Conservation (phyloP, 2,888 invertebrate genomes). For the Ptilodon capucinus region DNA sequence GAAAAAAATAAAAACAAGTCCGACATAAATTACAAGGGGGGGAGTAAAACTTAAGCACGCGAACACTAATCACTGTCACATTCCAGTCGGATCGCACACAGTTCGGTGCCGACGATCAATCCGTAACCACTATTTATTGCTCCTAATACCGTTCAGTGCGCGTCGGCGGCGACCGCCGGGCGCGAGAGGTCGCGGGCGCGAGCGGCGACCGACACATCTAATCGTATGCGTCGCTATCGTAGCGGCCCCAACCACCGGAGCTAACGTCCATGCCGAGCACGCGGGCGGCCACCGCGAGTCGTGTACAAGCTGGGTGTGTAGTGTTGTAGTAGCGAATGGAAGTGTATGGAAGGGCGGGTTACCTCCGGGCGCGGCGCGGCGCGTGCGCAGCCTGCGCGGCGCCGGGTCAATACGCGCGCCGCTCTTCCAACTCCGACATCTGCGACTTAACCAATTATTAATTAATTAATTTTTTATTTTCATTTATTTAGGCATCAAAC, state of each 20-base stretch:
- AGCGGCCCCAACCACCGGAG: too few species aligned
- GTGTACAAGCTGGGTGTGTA: too few species aligned
- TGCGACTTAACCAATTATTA: slow-evolving; percentile 30
- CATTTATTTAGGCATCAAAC: too few species aligned
- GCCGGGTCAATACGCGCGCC: slow-evolving; percentile 76
- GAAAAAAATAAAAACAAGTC: slow-evolving; percentile 13
- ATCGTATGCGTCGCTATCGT: too few species aligned
- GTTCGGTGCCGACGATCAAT: slow-evolving; percentile 14
- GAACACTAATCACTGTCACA: slow-evolving; percentile 26
- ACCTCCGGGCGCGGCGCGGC: slow-evolving; percentile 9
- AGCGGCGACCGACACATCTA: too few species aligned
- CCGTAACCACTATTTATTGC: slow-evolving; percentile 41
- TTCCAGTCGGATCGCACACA: slow-evolving; percentile 17
- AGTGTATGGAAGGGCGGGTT: too few species aligned
- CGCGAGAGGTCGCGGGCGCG: slow-evolving; percentile 15
- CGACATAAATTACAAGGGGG: slow-evolving; percentile 35
- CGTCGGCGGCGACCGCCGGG: not conserved
- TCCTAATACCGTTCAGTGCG: slow-evolving; percentile 4
- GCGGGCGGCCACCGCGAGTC: too few species aligned
- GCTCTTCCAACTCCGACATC: slow-evolving; percentile 73
- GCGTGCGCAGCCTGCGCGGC: slow-evolving; percentile 24
- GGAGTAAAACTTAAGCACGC: slow-evolving; percentile 33
- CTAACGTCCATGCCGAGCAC: too few species aligned
- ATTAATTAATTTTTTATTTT: too few species aligned
- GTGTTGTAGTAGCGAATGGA: too few species aligned